Evolutionary conservation across 2,888 invertebrate species (phyloP).

Genomic region (Piscicola geometra): DNA sequence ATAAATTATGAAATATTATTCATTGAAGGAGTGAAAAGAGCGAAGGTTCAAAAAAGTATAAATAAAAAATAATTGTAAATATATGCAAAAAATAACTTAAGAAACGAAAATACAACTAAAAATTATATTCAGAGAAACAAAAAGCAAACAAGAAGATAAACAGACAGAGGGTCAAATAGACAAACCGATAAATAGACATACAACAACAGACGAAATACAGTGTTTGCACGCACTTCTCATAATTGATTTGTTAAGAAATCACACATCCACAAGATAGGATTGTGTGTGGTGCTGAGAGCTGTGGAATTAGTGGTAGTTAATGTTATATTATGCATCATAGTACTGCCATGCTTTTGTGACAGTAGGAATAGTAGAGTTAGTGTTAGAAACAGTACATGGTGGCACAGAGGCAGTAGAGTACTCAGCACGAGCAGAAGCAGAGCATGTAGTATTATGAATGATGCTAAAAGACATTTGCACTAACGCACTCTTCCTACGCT

Average conservation of each 20-base stretch:
- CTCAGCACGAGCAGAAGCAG: neutral
- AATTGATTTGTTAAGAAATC: slow-evolving; percentile 4
- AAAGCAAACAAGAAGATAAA: neutral
- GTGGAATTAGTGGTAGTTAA: neutral
- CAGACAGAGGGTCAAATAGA: neutral
- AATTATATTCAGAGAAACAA: neutral
- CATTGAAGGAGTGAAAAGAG: too few relatives aligned
- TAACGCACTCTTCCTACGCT: neutral
- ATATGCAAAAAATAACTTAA: too few relatives aligned
- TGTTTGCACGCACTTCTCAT: slow-evolving; percentile 9
- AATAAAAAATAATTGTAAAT: too few relatives aligned
- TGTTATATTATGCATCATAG: too few relatives aligned
- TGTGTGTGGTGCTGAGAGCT: neutral
- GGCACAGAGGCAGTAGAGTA: neutral
- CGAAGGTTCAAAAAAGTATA: too few relatives aligned
- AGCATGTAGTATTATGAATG: neutral
- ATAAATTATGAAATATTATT: too few relatives aligned
- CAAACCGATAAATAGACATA: neutral
- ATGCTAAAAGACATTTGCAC: neutral
- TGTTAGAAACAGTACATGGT: too few relatives aligned
- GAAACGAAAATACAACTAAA: neutral
- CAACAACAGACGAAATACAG: neutral
- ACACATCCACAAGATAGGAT: neutral
- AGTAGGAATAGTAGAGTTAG: too few relatives aligned
- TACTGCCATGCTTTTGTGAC: too few relatives aligned